These are phyloP conservation scores for Margarornis squamiger DNA, from an alignment of 2,797 vertebrate genomes.

Conservation along the genomic window DNA sequence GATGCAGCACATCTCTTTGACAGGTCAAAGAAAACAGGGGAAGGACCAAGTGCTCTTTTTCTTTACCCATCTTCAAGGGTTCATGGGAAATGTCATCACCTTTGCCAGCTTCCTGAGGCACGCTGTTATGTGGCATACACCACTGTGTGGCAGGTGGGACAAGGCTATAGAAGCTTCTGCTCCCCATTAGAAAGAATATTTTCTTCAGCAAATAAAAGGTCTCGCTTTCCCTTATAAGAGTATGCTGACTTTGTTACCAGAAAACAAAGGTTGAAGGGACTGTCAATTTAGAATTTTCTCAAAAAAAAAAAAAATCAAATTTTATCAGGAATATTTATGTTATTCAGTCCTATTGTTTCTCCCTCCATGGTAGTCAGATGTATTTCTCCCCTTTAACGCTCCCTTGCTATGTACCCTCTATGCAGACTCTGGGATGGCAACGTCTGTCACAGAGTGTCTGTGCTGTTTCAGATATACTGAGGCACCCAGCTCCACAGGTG, in stretches of 20 bases:
- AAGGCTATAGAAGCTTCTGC: not conserved
- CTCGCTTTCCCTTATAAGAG: not conserved
- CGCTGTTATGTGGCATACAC: not conserved
- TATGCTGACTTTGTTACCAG: not conserved
- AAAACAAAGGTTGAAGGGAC: not conserved
- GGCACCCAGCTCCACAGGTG: not conserved
- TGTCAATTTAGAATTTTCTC: not conserved
- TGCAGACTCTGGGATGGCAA: not conserved
- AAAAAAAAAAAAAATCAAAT: not conserved
- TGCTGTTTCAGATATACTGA: not conserved
- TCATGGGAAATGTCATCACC: not conserved
- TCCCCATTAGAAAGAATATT: not conserved
- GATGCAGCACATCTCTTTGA: not conserved
- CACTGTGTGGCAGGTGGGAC: not conserved
- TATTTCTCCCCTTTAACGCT: not conserved
- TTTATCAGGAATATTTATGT: not conserved
- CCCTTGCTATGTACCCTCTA: not conserved
- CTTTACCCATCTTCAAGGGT: not conserved
- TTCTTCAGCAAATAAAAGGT: not conserved
- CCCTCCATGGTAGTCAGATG: not conserved
- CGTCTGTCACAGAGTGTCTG: not conserved
- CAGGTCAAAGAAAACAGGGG: not conserved
- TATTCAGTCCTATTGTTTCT: not conserved
- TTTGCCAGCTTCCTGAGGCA: not conserved
- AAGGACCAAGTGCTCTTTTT: not conserved